A percentile compares a stretch with the other conserved stretches of the same genome.
Evolutionary conservation across 2,888 invertebrate genomes (phyloP).

Genomic region (Lepidocyrtoides sp.): DNA sequence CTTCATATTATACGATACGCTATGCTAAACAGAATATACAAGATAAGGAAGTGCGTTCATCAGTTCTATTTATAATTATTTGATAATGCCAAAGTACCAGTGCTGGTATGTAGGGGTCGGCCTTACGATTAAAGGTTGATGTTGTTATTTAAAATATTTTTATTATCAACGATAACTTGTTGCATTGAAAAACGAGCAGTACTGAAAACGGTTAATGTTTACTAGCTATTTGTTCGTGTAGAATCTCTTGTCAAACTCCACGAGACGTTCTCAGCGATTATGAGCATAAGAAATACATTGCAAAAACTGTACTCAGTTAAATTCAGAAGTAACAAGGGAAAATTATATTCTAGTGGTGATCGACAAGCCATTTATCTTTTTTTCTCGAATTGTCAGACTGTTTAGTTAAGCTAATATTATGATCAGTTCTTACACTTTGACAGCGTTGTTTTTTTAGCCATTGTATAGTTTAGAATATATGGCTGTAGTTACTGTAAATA

Average conservation of each 20-base stretch:
- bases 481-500: not conserved
- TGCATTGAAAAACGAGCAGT: constrained; percentile 36
- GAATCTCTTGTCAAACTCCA: not conserved
- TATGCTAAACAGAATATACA: constrained; percentile 5
- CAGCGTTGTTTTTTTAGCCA: not conserved
- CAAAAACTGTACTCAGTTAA: not conserved
- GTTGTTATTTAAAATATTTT: not conserved
- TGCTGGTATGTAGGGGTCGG: not conserved
- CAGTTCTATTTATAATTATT: not conserved
- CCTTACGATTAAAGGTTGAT: not conserved
- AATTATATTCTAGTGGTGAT: not conserved
- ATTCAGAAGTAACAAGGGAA: not conserved
- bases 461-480: constrained; percentile 16
- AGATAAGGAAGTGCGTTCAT: constrained; percentile 27
- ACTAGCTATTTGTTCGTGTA: not conserved
- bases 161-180: not conserved
- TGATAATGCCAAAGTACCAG: constrained; percentile 29
- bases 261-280: not conserved
- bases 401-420: not conserved
- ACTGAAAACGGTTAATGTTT: not conserved
- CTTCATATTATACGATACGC: not conserved
- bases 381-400: constrained; percentile 27
- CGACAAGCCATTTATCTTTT: not conserved
- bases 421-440: constrained; percentile 43
- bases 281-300: constrained; percentile 1